Evolutionary conservation across 2,888 invertebrate genomes (phyloP).

Genomic region (Parnassius apollo): DNA sequence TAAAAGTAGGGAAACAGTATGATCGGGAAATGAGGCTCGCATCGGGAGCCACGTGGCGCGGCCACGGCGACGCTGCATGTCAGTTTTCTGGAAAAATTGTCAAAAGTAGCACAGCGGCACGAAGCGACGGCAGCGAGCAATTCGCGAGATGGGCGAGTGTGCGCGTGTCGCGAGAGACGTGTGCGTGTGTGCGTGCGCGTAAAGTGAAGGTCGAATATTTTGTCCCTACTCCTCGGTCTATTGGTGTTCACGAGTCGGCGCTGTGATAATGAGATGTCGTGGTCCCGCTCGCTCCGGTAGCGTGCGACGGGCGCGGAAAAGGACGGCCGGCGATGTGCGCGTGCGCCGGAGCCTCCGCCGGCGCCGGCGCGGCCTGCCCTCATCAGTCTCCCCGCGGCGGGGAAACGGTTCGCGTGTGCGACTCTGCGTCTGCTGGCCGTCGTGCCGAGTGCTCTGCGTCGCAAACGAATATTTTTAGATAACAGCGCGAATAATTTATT

Average conservation of each 20-base stretch:
- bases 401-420: slow-evolving; percentile 77
- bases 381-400: slow-evolving; percentile 80
- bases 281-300: slow-evolving; percentile 64
- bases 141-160: slow-evolving; percentile 53
- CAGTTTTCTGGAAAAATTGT: slow-evolving; percentile 79
- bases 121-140: slow-evolving; percentile 50
- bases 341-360: slow-evolving; percentile 75
- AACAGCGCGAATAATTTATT: slow-evolving; percentile 79
- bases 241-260: slow-evolving; percentile 78
- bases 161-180: slow-evolving; percentile 53
- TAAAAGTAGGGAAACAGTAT: slow-evolving; percentile 1
- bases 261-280: slow-evolving; percentile 72
- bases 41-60: slow-evolving; percentile 43
- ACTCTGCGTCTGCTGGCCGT: slow-evolving; percentile 58
- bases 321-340: slow-evolving; percentile 68
- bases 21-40: slow-evolving; percentile 5
- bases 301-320: slow-evolving; percentile 46
- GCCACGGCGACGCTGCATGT: slow-evolving; percentile 71
- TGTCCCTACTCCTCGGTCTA: slow-evolving; percentile 79
- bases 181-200: slow-evolving; percentile 67
- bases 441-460: slow-evolving; percentile 60
- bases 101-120: slow-evolving; percentile 74
- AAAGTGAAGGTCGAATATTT: slow-evolving; percentile 81
- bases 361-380: slow-evolving; percentile 77
- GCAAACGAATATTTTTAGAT: slow-evolving; percentile 80